phyloP scores from a whole-genome alignment of 2,888 invertebrate genomes.

The Psylliodes chrysocephalus region DNA sequence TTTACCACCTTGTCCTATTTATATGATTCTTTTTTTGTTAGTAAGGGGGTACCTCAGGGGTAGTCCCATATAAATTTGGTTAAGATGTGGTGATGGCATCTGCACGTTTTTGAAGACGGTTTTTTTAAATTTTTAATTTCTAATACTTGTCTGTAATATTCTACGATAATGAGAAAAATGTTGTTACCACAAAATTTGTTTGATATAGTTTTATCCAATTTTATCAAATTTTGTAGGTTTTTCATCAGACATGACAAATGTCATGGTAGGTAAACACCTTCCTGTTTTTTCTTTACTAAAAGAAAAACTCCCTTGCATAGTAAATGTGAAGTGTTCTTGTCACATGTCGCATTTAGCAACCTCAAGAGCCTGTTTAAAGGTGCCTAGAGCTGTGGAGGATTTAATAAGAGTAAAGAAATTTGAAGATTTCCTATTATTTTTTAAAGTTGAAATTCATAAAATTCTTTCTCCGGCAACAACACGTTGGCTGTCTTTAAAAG shows the following conservation, averaged over 20 bases:
- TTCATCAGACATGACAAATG: conserved; percentile 21
- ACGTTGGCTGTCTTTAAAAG: conserved; percentile 55
- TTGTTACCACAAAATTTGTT: not conserved
- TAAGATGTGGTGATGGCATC: no score
- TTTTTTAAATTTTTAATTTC: no score
- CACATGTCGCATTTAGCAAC: conserved; percentile 43
- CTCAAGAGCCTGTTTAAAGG: conserved; percentile 55
- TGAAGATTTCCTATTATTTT: conserved; percentile 54
- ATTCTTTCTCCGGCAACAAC: conserved; percentile 47
- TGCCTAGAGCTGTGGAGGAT: conserved; percentile 51
- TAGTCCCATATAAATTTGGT: no score
- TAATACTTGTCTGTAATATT: no score
- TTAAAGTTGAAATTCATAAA: conserved; percentile 54
- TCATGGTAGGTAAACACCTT: conserved; percentile 20
- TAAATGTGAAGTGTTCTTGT: conserved; percentile 16
- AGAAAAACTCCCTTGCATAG: conserved; percentile 14
- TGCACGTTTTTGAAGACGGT: no score
- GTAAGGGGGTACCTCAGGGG: no score
- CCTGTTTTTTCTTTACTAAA: conserved; percentile 7
- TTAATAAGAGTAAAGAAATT: conserved; percentile 46
- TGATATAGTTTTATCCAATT: not conserved
- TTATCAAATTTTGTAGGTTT: conserved; percentile 9
- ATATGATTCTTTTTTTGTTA: no score
- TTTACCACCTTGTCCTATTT: no score
- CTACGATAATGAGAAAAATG: no score